Evolutionary conservation across 2,888 invertebrate species (phyloP), one percentile per base, ranked within the genome.

Genomic region (Myopa testacea): DNA sequence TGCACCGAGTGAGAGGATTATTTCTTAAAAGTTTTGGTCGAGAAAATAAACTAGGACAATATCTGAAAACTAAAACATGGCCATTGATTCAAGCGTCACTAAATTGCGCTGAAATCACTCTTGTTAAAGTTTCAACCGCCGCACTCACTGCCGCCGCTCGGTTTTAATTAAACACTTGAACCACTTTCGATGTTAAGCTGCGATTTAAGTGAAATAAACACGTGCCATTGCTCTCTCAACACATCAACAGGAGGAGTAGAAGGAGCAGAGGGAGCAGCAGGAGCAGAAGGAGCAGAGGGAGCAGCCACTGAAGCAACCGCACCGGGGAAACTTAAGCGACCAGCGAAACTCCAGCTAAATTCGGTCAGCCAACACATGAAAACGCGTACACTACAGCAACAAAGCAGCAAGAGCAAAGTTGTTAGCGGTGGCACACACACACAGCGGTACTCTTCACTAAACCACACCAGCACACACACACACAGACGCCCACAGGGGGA

Each of bases 121-220:
- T 26, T 45, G 45, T 45, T 45, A 45, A 45, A 10, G 3, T 26
- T 26, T 26, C 26, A 26, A 26, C 1, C 26, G 26, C 26, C 26
- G 45, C 10, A 45, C 10, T 45, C 4, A 1, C 45, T 8, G 7
- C 10, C 10, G 8, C 63, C 4, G 3, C 38, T 4, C 38, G 34
- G 14, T 65, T 14, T 65, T 65, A 65, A 65, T 65, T 65, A 65
- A 37, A 6, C 65, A 14, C 12, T 5, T 65, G 19, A 65, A 65
- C 34, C 65, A 65, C 65, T 10, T 34, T 6, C 37, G 65, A 2
- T 37, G 37, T 38, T 65, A 65, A 65, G 34, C 37, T 37, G 65
- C 65, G 65, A 65, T 65, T 65, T 38, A 45, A 65, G 65, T 14
- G 37, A 65, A 65, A 65, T 14, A 65, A 37, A 37, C 12, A 34